Percentiles rank a stretch among this genome's conserved stretches.
These are phyloP conservation scores for Micronycteris hirsuta DNA, from an alignment of 2,113 vertebrate genomes.

Conservation along the genomic window DNA sequence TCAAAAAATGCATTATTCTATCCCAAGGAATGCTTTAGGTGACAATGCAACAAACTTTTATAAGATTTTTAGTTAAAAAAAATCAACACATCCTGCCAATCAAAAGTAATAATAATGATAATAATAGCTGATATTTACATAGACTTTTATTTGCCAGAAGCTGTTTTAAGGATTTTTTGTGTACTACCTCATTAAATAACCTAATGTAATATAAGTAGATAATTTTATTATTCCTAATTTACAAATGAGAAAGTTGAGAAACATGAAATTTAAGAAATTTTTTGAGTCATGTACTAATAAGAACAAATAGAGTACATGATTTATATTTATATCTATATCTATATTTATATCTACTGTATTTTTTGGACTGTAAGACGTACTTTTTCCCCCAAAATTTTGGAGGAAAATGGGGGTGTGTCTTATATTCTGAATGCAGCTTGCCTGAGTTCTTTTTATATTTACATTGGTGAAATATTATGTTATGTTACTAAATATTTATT, in stretches of 20 bases:
- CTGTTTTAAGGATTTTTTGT: background rate
- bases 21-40: background rate
- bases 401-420: no score
- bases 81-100: background rate
- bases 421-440: no score
- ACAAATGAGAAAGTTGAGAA: background rate
- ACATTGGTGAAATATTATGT: no score
- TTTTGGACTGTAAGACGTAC: no score
- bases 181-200: background rate
- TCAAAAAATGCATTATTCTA: background rate
- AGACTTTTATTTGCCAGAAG: background rate
- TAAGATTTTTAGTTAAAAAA: background rate
- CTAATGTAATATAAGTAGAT: background rate
- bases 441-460: no score
- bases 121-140: background rate
- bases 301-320: background rate
- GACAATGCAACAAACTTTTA: background rate
- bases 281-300: background rate
- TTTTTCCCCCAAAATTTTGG: no score
- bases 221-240: background rate
- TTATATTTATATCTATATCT: background rate
- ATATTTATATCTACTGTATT: no score
- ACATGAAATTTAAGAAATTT: background rate
- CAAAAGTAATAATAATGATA: background rate
- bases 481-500: no score